Base-by-base conservation (phyloP, 1,140 invertebrate genomes). In the Prorops nasuta region DNA sequence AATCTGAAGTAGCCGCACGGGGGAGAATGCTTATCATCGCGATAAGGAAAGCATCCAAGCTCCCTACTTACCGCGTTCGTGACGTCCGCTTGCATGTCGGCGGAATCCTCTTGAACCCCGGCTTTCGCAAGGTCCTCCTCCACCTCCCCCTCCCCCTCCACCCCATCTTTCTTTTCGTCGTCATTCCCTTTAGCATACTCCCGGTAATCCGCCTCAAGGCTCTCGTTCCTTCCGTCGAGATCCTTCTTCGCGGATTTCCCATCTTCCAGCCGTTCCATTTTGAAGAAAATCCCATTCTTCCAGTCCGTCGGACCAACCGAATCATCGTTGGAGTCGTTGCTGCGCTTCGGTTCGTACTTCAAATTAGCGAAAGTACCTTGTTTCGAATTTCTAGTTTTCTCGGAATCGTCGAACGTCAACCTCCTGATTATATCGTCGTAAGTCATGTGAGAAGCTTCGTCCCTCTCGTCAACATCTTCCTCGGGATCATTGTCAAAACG, bases 361-460 rank as follows among this genome's bases (percentile, higher is more conserved):
- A n/a, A n/a, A n/a, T n/a, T n/a, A n/a, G n/a, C n/a, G n/a, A n/a
- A n/a, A n/a, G n/a, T n/a, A n/a, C n/a, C n/a, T n/a, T n/a, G n/a
- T n/a, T n/a, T n/a, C n/a, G n/a, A n/a, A n/a, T n/a, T n/a, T n/a
- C n/a, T n/a, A n/a, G n/a, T n/a, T n/a, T n/a, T n/a, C n/a, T n/a
- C n/a, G 3, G 64, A 58, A 19, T 69, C 67, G n/a, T 62, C 58
- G 1, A 64, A 60, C 14, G 71, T 76, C 15, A 76, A 49, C 16
- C 66, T 63, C 18, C 63, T 64, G 37, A 76, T 77, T 24, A 77
- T 76, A 17, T 77, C 74, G 28, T 77, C 74, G 50, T 66, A 76
- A 2, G 67, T 71, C 40, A 59, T 67, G 4, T 56, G 46, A 6
- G 16, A 16, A 19, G 45, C 50, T 9, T 63, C 49, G 2, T 61